Conservation (phyloP, 2,888 invertebrate genomes). For the Palloptera scutellata region DNA sequence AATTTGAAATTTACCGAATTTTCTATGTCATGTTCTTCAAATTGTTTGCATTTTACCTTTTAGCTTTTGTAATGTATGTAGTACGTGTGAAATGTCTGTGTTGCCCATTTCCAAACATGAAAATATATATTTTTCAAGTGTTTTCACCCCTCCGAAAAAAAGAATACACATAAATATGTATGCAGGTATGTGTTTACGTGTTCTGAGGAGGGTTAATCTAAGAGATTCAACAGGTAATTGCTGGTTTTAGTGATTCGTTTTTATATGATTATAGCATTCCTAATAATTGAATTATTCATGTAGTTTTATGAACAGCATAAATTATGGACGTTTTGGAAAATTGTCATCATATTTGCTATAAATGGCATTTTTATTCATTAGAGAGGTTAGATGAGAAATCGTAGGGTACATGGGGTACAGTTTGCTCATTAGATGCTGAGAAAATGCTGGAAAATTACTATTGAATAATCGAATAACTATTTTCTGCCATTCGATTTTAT, state of each 20-base stretch:
- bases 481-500: too few relatives aligned
- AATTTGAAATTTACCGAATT: slow-evolving; percentile 30
- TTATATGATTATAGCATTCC: not conserved
- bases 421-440: too few relatives aligned
- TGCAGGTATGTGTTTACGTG: not conserved
- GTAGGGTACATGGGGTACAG: too few relatives aligned
- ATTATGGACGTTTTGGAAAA: not conserved
- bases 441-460: too few relatives aligned
- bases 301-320: slow-evolving; percentile 16
- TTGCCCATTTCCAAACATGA: too few relatives aligned
- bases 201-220: not conserved
- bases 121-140: too few relatives aligned
- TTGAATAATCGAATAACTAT: too few relatives aligned
- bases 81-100: not conserved
- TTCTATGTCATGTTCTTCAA: not conserved
- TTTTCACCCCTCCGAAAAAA: too few relatives aligned
- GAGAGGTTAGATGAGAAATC: too few relatives aligned
- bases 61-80: not conserved
- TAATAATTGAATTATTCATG: slow-evolving; percentile 43
- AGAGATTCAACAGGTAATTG: slow-evolving; percentile 21
- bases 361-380: not conserved
- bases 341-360: not conserved
- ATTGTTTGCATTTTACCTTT: not conserved
- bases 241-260: not conserved
- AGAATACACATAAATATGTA: slow-evolving; percentile 1